Conservation (phyloP, 2,797 vertebrate species). For the Smutsia gigantea region DNA sequence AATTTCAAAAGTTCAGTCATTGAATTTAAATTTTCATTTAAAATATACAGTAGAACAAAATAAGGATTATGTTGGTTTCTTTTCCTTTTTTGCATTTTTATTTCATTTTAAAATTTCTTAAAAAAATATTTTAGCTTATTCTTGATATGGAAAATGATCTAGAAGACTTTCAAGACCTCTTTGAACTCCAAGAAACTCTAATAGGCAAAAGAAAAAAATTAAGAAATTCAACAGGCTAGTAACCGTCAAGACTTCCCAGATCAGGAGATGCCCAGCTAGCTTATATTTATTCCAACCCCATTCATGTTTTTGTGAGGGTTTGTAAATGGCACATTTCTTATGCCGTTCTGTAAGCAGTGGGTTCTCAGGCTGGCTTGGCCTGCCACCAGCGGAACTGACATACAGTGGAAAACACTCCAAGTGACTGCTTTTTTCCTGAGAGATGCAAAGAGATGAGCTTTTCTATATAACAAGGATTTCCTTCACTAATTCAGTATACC, state of each 20-base stretch:
- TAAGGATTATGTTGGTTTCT: not conserved
- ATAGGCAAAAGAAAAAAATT: not conserved
- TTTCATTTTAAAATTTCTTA: too few species aligned
- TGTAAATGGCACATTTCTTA: not conserved
- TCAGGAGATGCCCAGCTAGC: not conserved
- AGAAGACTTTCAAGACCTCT: not conserved
- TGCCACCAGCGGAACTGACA: not conserved
- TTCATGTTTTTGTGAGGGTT: not conserved
- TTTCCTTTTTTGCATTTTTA: not conserved
- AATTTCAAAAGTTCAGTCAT: not conserved
- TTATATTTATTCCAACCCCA: not conserved
- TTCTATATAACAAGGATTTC: not conserved
- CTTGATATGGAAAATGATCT: not conserved
- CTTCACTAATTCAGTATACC: not conserved
- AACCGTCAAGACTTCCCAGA: too few species aligned
- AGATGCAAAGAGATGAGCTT: not conserved
- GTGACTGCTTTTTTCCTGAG: not conserved
- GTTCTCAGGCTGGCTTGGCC: not conserved
- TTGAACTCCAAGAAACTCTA: not conserved
- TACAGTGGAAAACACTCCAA: not conserved
- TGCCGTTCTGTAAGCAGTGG: not conserved
- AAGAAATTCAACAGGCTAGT: not conserved
- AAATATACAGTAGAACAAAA: conserved; percentile 37
- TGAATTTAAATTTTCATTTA: not conserved
- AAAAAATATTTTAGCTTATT: not conserved